These are phyloP conservation scores for Dicentrarchus labrax DNA, from an alignment of 2,113 vertebrate species.

Conservation along the genomic window DNA sequence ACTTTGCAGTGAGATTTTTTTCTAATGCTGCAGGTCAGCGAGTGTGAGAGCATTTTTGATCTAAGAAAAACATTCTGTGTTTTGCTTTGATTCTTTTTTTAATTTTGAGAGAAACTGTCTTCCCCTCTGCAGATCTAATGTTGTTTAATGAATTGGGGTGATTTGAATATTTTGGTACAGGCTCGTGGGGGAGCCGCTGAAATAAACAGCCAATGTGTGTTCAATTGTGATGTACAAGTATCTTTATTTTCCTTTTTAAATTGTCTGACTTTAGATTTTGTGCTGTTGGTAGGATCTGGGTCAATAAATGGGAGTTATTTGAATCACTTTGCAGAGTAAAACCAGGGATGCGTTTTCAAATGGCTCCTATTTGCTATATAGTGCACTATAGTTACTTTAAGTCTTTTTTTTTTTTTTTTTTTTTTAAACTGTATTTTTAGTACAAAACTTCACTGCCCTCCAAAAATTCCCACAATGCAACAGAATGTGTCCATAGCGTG, in stretches of 20 bases:
- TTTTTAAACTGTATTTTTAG: too few species aligned
- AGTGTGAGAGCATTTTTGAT: slow-evolving; percentile 38
- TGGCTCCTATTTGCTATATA: too few species aligned
- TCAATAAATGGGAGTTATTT: too few species aligned
- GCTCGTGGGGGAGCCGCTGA: slow-evolving; percentile 58
- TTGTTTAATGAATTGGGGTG: slow-evolving; percentile 20
- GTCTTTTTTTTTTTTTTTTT: too few species aligned
- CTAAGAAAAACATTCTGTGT: slow-evolving; percentile 27
- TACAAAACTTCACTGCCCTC: too few species aligned
- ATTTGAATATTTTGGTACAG: slow-evolving; percentile 48
- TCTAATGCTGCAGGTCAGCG: slow-evolving; percentile 80
- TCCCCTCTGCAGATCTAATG: slow-evolving; percentile 25
- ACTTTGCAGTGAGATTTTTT: slow-evolving; percentile 64
- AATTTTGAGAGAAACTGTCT: slow-evolving; percentile 11
- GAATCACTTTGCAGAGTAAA: too few species aligned
- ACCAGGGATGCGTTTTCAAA: too few species aligned
- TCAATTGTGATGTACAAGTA: not conserved
- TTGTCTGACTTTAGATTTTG: not conserved
- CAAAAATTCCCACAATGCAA: too few species aligned
- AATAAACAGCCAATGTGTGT: slow-evolving; percentile 74
- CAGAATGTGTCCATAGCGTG: too few species aligned
- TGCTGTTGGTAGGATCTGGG: not conserved
- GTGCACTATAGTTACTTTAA: too few species aligned
- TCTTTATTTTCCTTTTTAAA: not conserved
- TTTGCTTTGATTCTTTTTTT: slow-evolving; percentile 42